Conservation (phyloP, 2,113 vertebrate genomes). For the Elephas maximus region DNA sequence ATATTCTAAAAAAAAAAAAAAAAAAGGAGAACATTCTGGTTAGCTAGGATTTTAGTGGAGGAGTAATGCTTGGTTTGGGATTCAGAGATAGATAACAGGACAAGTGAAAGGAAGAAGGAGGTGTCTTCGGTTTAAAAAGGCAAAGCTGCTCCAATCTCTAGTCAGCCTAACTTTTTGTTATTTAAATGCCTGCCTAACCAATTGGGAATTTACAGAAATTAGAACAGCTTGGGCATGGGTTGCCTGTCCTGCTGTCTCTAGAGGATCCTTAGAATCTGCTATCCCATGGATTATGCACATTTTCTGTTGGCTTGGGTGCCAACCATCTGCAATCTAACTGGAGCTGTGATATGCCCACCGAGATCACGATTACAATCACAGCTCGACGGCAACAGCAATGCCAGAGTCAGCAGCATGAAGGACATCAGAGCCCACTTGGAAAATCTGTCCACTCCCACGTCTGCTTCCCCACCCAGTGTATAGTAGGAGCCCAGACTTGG, state of each 20-base stretch:
- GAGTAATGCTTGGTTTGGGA: neutral
- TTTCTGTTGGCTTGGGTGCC: slow-evolving; percentile 51
- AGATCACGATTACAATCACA: neutral
- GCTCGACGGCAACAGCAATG: neutral
- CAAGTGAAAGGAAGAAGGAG: neutral
- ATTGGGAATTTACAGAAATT: slow-evolving; percentile 49
- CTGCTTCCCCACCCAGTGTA: neutral
- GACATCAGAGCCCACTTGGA: neutral
- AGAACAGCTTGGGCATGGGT: neutral
- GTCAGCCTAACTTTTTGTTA: neutral
- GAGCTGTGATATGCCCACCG: slow-evolving; percentile 53
- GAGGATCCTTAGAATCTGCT: neutral
- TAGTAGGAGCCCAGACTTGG: neutral
- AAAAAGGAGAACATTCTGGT: neutral
- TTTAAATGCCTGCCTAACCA: slow-evolving; percentile 33
- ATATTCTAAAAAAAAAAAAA: neutral
- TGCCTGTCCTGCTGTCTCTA: slow-evolving; percentile 21
- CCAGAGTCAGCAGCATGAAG: slow-evolving; percentile 61
- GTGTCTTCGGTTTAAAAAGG: neutral
- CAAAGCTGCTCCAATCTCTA: neutral
- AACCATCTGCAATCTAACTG: slow-evolving; percentile 68
- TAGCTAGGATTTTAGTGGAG: neutral
- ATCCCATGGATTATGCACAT: slow-evolving; percentile 56
- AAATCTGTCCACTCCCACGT: slow-evolving; percentile 39
- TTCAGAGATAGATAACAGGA: neutral